Base-by-base conservation (phyloP, 2,797 vertebrate species). In the Enteromius radiatus region DNA sequence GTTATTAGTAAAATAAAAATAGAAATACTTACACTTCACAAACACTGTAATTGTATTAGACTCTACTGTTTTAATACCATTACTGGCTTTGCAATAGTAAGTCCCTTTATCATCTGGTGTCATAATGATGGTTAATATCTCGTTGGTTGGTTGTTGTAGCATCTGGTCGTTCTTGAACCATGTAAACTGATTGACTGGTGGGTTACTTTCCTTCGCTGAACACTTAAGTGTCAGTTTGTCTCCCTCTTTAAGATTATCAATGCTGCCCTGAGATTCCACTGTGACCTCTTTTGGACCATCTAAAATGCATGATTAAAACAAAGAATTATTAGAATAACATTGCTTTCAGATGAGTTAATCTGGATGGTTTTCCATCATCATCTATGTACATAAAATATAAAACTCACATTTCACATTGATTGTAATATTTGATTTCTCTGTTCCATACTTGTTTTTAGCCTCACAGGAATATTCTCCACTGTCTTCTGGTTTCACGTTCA, bases 11-110 rank as follows among this genome's bases (percentile, higher is more conserved):
- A 67, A 43, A 11, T n/a, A n/a, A n/a, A n/a, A n/a, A n/a, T n/a
- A n/a, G n/a, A n/a, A n/a, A n/a, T 79, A 92, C 93, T 91, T 88
- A 94, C 93, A 92, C 17, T 81, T 0, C 61, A 94, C 89, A 0
- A 0, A 0, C 23, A 93, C 71, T 0, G 0, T 0, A 23, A 1
- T 0, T 1, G 0, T 0, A 0, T 0, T 0, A 49, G 91, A 92
- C 9, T 0, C 5, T 61, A 47, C 41, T 7, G 0, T 0, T 1
- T 19, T 86, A 8, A 54, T 70, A 0, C 0, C 0, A 84, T 94
- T 94, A 0, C 0, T 0, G 12, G 78, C 93, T 1, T 0, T 0
- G 78, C 94, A 94, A 8, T 0, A 19, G 80, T 93, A 94, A 0
- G 0, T 0, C 9, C 90, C 89, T 0, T 0, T 17, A 63, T 92